Base-by-base conservation (phyloP, 2,113 vertebrate genomes). In the Hemichromis elongatus region DNA sequence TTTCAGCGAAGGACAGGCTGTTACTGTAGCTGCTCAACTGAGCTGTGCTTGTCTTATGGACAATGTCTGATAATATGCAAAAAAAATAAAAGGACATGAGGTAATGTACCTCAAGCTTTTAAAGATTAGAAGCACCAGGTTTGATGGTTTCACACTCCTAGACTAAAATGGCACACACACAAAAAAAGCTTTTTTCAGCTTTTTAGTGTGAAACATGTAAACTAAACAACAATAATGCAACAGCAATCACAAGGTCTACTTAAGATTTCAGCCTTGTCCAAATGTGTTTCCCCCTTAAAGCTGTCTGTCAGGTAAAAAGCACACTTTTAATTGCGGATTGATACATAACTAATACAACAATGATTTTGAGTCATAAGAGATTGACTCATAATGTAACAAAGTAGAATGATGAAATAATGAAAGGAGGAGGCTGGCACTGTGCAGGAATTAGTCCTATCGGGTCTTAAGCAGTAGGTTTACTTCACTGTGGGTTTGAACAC, bases 31-130 rank as follows among this genome's bases (percentile, higher is more conserved):
- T 52, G 28, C 75, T 70, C 63, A 11, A 2, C 42, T 37, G 4
- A 61, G 28, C 26, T 14, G 33, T 30, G 35, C 16, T 6, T 24
- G 19, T 47, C 5, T 66, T 52, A 77, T 40, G 21, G 52, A 54
- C 2, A 53, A 35, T 14, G 42, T 47, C 37, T 88, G 86, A 90
- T 94, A 83, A 90, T 11, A 94, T 94, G 94, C 91, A 95, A 87
- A 87, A 5, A 50, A 14, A 14, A 16, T 24, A 30, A 75, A 75
- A 79, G 37, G 54, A 37, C 7, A 42, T 35, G 6, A 35, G 28
- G 30, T 18, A 24, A 81, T 9, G 9, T 45, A 40, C 45, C 59
- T 5, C 3, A 21, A 42, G 73, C 55, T 24, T 79, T 16, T 21
- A 12, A 50, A 18, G 30, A 37, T 11, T 33, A 81, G 42, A 10